Percentiles rank a stretch among this genome's conserved stretches.
These are phyloP conservation scores for Bemisia tabaci DNA, from an alignment of 1,140 invertebrate species.

Conservation along the genomic window DNA sequence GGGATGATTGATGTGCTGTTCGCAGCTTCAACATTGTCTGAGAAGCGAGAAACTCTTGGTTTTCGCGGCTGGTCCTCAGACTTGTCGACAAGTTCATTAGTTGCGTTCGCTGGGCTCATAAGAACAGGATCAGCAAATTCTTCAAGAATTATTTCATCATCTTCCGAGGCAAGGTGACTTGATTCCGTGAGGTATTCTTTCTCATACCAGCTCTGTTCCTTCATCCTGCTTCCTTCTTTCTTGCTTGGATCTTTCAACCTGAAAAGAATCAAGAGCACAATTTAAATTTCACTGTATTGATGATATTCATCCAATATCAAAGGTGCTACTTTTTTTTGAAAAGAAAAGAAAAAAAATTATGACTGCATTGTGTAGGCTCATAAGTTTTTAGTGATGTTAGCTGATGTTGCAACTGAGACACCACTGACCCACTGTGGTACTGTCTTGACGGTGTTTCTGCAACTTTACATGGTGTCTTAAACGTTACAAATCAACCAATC, in stretches of 20 bases:
- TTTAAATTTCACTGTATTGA: neutral
- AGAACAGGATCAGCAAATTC: neutral
- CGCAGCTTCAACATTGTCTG: neutral
- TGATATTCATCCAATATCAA: too few relatives aligned
- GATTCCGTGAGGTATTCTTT: neutral
- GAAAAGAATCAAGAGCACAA: neutral
- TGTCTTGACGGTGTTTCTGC: too few relatives aligned
- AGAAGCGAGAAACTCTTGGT: neutral
- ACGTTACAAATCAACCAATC: too few relatives aligned
- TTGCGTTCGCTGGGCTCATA: neutral
- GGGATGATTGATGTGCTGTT: neutral
- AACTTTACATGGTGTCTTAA: too few relatives aligned
- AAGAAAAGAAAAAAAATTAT: too few relatives aligned
- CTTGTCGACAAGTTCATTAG: neutral
- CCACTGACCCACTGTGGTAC: too few relatives aligned
- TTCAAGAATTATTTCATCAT: neutral
- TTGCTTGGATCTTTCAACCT: neutral
- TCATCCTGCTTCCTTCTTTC: neutral
- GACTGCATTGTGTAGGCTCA: too few relatives aligned
- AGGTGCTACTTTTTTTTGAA: too few relatives aligned
- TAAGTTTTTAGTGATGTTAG: too few relatives aligned
- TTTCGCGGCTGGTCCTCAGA: neutral
- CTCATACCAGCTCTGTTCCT: neutral
- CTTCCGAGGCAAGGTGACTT: neutral
- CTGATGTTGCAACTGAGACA: too few relatives aligned